Conservation (phyloP, 2,113 vertebrate genomes). For the Pyxicephalus adspersus region DNA sequence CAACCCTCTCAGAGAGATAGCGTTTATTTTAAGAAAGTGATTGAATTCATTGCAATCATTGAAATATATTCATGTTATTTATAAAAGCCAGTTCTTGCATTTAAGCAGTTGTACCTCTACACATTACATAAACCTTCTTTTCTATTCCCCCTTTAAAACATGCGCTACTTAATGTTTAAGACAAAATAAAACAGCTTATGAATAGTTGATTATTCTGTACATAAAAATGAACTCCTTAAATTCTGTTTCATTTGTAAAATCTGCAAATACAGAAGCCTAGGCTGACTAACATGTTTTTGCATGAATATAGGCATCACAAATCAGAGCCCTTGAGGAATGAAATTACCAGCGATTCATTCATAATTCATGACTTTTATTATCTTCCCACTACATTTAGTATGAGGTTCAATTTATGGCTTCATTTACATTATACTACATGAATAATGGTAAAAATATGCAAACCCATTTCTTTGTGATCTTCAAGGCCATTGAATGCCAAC, state of each 20-base stretch:
- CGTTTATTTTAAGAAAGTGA: conserved; percentile 31
- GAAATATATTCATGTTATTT: conserved; percentile 6
- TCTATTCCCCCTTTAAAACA: conserved; percentile 14
- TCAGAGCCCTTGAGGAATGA: conserved; percentile 79
- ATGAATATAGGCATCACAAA: conserved; percentile 72
- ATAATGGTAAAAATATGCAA: conserved; percentile 80
- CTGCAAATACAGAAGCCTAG: conserved; percentile 67
- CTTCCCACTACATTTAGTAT: conserved; percentile 75
- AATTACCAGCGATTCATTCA: conserved; percentile 84
- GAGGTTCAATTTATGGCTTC: conserved; percentile 81
- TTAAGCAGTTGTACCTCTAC: not conserved
- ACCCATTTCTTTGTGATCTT: conserved; percentile 71
- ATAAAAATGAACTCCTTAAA: conserved; percentile 51
- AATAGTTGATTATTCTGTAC: conserved; percentile 47
- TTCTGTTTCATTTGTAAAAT: conserved; percentile 62
- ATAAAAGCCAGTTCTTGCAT: conserved; percentile 7
- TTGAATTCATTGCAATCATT: conserved; percentile 3
- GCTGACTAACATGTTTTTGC: conserved; percentile 69
- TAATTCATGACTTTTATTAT: conserved; percentile 86
- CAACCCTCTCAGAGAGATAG: conserved; percentile 23
- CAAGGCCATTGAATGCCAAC: conserved; percentile 63
- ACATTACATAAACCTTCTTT: conserved; percentile 11
- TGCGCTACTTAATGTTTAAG: conserved; percentile 44
- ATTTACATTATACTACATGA: conserved; percentile 84
- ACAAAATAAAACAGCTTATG: conserved; percentile 49